These are phyloP conservation scores for Fissipunctia ypsillon DNA, from an alignment of 2,888 invertebrate species.

Conservation along the genomic window DNA sequence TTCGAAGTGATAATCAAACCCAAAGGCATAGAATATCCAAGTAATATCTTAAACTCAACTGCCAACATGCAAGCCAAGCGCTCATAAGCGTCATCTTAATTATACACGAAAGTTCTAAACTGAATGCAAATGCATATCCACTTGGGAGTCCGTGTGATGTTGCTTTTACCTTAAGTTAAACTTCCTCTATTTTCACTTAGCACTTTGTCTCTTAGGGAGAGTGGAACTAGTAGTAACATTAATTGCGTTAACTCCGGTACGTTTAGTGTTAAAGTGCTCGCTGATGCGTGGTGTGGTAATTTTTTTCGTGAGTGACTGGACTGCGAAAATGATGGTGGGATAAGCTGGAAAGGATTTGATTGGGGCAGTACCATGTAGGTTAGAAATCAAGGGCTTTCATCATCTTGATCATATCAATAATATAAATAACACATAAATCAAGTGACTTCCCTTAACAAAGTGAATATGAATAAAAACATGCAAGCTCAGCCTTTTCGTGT, in stretches of 20 bases:
- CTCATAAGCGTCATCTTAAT: conserved; percentile 32
- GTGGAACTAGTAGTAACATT: conserved; percentile 34
- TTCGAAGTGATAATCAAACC: neutral
- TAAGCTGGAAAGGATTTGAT: too few species aligned
- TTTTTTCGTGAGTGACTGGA: neutral
- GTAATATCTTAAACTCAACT: neutral
- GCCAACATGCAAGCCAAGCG: conserved; percentile 3
- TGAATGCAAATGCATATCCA: conserved; percentile 46
- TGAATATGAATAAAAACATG: too few species aligned
- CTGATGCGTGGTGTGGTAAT: conserved; percentile 10
- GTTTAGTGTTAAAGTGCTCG: conserved; percentile 40
- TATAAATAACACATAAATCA: too few species aligned
- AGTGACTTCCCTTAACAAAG: too few species aligned
- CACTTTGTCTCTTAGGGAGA: conserved; percentile 44
- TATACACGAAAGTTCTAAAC: conserved; percentile 32
- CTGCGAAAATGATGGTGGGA: fast-evolving
- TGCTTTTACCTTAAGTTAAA: conserved; percentile 56
- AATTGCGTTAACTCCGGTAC: conserved; percentile 50
- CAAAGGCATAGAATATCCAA: conserved; percentile 23
- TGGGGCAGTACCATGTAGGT: too few species aligned
- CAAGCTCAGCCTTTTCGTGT: too few species aligned
- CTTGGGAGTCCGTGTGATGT: conserved; percentile 49
- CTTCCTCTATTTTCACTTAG: conserved; percentile 56
- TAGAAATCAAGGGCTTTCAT: too few species aligned
- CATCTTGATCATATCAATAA: too few species aligned